Base-by-base conservation (phyloP, 1,140 invertebrate genomes). In the Centruroides vittatus region DNA sequence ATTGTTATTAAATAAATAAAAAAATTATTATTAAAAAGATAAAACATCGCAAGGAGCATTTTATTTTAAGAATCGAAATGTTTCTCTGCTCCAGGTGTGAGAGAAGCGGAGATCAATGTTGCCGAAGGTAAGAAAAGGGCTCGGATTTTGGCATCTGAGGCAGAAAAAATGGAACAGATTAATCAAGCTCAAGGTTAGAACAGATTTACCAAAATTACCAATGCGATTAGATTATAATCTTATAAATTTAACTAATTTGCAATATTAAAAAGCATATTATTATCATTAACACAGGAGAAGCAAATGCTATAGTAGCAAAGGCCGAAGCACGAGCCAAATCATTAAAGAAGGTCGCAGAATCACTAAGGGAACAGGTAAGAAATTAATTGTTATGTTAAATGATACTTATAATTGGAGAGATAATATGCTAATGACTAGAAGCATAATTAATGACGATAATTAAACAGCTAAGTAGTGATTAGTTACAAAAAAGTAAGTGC, bases 61-160 rank as follows among this genome's bases (percentile, higher is more conserved):
- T 23, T 23, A 23, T 23, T 23, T 23, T 23, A 23, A 23, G 23
- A 23, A 23, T 36, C 35, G 3, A 53, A 23, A 23, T 53, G 8
- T 53, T 23, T 53, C 51, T 6, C 47, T 23, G n/a, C 47, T 59
- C 49, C 47, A 66, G 73, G 73, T 55, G 66, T 75, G 5, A 68
- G 93, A 60, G 91, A 93, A 70, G 91, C 94, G 5, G 91, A 97
- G 61, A 96, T 99, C 52, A 99, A 99, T 77, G 86, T 98, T 47
- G 96, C 96, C 0, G 92, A 98, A 74, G 96, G 95, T 69, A 89
- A 94, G 75, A 84, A 95, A 66, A 82, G 84, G 70, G 80, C 94
- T 0, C 82, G 84, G 69, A 97, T 99, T 75, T 79, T 99, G 49
- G 86, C 85, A n/a, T 98, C 93, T 36, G 80, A 81, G 67, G 80